A percentile compares a stretch with the other conserved stretches of the same genome.
Evolutionary conservation across 2,888 invertebrate genomes (phyloP).

Genomic region (Apodemia mormo): DNA sequence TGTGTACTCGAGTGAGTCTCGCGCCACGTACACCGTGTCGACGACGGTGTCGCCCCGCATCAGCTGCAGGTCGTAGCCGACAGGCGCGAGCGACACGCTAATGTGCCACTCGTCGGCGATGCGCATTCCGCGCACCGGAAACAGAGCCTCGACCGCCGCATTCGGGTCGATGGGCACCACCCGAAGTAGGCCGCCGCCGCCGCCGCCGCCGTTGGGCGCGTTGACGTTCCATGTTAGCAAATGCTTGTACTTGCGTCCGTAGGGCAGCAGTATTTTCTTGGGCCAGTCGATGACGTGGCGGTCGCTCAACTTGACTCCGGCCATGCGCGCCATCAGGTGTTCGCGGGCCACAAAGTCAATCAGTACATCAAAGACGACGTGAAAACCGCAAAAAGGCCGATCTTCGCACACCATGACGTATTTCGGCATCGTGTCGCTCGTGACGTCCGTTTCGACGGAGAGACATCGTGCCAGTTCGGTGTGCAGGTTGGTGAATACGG

Average conservation of each 20-base stretch:
- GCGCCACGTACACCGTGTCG: slow-evolving; percentile 20
- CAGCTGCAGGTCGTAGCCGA: too few species aligned
- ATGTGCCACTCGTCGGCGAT: too few species aligned
- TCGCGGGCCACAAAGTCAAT: slow-evolving; percentile 22
- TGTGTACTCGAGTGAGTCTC: slow-evolving; percentile 23
- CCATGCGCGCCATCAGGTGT: slow-evolving; percentile 20
- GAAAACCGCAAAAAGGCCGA: slow-evolving; percentile 21
- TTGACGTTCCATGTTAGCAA: slow-evolving; percentile 18
- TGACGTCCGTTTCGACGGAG: slow-evolving; percentile 20
- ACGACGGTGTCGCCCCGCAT: too few species aligned
- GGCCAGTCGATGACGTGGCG: slow-evolving; percentile 21
- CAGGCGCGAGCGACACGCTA: too few species aligned
- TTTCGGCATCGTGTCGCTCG: slow-evolving; percentile 16
- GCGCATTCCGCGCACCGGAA: too few species aligned
- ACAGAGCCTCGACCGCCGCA: slow-evolving; percentile 16
- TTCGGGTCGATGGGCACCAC: slow-evolving; percentile 19
- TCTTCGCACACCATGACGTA: slow-evolving; percentile 23
- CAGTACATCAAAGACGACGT: slow-evolving; percentile 21
- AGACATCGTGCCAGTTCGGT: slow-evolving; percentile 22
- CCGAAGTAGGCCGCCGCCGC: slow-evolving; percentile 9
- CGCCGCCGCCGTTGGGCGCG: not conserved
- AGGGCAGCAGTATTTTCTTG: slow-evolving; percentile 22
- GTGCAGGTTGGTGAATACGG: slow-evolving; percentile 22
- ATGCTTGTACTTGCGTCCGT: slow-evolving; percentile 23
- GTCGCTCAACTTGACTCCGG: slow-evolving; percentile 23